phyloP scores from a whole-genome alignment of 2,888 invertebrate species.

The Plutella xylostella region DNA sequence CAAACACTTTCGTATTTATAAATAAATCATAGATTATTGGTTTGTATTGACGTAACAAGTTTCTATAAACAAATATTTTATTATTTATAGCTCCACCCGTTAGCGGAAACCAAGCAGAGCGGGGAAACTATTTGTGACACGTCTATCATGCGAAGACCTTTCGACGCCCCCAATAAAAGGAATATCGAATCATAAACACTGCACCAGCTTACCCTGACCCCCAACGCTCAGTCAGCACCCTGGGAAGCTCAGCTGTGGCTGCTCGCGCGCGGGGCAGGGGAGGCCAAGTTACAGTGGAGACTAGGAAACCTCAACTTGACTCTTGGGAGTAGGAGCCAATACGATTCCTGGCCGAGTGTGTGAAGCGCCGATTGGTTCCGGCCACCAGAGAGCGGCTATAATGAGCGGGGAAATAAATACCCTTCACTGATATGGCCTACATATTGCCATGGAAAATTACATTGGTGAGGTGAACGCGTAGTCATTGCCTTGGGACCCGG shows the following conservation, averaged over 20 bases:
- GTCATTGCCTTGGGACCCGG: no score
- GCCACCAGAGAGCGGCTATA: neutral
- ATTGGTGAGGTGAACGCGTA: no score
- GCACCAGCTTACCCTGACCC: neutral
- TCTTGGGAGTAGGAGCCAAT: neutral
- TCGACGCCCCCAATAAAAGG: conserved; percentile 6
- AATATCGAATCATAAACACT: conserved; percentile 6
- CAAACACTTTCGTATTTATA: no score
- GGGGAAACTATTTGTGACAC: conserved; percentile 8
- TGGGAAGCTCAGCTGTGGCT: no score
- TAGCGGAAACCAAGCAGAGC: conserved; percentile 3
- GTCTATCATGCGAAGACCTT: conserved; percentile 6
- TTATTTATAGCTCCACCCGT: no score
- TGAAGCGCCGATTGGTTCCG: neutral
- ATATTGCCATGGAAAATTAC: neutral
- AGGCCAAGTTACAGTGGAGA: neutral
- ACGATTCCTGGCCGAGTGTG: neutral
- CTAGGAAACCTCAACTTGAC: neutral
- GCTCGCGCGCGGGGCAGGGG: neutral
- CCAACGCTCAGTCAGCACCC: neutral
- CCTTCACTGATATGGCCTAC: neutral
- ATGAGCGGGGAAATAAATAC: neutral
- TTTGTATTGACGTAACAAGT: no score
- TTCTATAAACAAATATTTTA: no score
- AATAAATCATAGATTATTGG: no score